Evolutionary conservation across 1,140 invertebrate genomes (phyloP), one percentile per base, ranked within the genome.

Genomic region (Aphis gossypii): DNA sequence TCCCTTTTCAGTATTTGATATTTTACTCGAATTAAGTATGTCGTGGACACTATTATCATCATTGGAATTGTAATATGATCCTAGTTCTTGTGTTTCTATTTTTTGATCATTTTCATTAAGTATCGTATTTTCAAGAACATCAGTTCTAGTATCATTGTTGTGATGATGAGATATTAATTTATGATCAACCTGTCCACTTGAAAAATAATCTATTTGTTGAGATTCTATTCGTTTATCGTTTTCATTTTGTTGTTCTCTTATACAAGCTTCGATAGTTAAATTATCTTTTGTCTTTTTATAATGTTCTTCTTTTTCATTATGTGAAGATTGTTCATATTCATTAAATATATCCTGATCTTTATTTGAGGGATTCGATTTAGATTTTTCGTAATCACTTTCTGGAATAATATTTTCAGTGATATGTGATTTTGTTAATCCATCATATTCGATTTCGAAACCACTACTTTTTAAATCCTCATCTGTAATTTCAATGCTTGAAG

Each of bases 391-490:
- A 94, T 88, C 35, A 94, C 48, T 35, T 93, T 96, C 95, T 94
- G 95, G 96, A 92, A 95, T 96, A 94, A 95, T 96, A n/a, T 95
- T 95, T 93, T 94, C 94, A 25, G 88, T 86, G n/a, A 93, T 68
- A 76, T 94, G 94, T 38, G 94, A 94, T 82, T 94, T 94, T 21
- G 94, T 94, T 9, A 76, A 56, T 25, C 76, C 94, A 92, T 94
- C 94, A 94, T 86, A 93, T 54, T 94, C 94, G 30, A 94, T 93
- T 89, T 94, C 93, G 90, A 96, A 96, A 93, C 96, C 96, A 95
- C 97, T 97, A 94, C 96, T 96, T 93, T 95, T 94, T 51, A 96
- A 94, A 95, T 97, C 96, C 95, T 97, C 97, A 95, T 97, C 97
- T 48, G 96, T 97, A 92, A 97, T 96, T 95, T 97, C 96, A 95